Conservation (phyloP, 2,888 invertebrate species). For the Acleris emargana region DNA sequence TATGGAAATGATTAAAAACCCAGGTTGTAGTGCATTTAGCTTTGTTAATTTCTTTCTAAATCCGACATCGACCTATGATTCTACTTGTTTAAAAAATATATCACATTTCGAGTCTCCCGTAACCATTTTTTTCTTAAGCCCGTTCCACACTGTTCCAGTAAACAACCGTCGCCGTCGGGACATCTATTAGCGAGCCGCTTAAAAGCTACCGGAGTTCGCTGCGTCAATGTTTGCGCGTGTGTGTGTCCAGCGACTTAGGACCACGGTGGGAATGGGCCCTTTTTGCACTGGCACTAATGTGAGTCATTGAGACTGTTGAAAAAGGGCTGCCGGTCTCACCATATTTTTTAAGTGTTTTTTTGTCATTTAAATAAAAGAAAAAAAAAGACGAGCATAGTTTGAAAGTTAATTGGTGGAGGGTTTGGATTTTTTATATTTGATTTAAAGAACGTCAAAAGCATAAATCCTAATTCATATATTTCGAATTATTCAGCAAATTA, state of each 20-base stretch:
- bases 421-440: too few relatives aligned
- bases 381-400: too few relatives aligned
- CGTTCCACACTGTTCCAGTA: constrained; percentile 24
- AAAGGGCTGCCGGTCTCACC: not conserved
- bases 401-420: too few relatives aligned
- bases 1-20: too few relatives aligned
- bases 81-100: too few relatives aligned
- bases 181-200: constrained; percentile 74
- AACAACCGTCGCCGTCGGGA: constrained; percentile 62
- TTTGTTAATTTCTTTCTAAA: too few relatives aligned
- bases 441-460: too few relatives aligned
- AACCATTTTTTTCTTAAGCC: constrained; percentile 4
- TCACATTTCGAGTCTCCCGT: not conserved
- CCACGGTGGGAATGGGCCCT: constrained; percentile 49
- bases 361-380: too few relatives aligned
- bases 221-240: constrained; percentile 38
- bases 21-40: too few relatives aligned
- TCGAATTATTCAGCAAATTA: too few relatives aligned
- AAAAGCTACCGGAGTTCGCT: constrained; percentile 77
- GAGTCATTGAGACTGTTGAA: constrained; percentile 22
- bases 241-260: constrained; percentile 49
- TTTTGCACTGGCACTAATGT: constrained; percentile 28
- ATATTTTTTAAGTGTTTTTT: not conserved
- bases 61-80: too few relatives aligned
- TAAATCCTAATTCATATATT: too few relatives aligned